Conservation (phyloP, 2,888 invertebrate genomes). For the Tupiocoris notatus region DNA sequence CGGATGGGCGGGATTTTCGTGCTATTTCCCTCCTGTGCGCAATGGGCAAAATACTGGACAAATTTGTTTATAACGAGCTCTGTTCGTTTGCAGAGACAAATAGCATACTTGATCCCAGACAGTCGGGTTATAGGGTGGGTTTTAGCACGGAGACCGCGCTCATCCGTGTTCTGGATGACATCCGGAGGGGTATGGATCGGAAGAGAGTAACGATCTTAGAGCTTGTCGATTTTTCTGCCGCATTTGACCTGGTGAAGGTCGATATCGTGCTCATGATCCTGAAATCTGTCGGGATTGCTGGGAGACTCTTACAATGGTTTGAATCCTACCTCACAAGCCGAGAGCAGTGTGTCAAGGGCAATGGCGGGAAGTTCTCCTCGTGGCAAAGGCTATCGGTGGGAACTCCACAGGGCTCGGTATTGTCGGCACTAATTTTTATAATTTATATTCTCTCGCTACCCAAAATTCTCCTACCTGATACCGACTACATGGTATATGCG, state of each 20-base stretch:
- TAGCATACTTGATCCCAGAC: too few relatives aligned
- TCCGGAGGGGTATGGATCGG: background rate
- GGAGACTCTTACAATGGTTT: background rate
- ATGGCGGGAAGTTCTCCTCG: background rate
- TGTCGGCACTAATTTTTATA: background rate
- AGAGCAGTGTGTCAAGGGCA: background rate
- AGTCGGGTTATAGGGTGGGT: background rate
- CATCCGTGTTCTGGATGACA: background rate
- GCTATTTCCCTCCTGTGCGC: background rate
- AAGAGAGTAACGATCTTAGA: background rate
- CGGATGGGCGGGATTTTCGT: background rate
- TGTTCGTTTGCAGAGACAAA: background rate
- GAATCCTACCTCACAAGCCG: background rate
- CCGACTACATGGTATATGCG: background rate
- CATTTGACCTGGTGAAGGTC: background rate
- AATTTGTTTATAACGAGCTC: background rate
- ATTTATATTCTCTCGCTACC: background rate
- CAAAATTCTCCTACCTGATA: background rate
- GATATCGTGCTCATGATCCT: background rate
- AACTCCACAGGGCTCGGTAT: background rate
- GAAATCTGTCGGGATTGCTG: background rate
- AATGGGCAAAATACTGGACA: background rate
- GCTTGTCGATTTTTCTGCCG: constrained; percentile 1
- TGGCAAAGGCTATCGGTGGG: background rate
- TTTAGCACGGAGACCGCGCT: constrained; percentile 1